Percentiles rank a stretch among this genome's conserved stretches.
phyloP scores from a whole-genome alignment of 2,888 invertebrate genomes.

The Trichopoda pennipes region DNA sequence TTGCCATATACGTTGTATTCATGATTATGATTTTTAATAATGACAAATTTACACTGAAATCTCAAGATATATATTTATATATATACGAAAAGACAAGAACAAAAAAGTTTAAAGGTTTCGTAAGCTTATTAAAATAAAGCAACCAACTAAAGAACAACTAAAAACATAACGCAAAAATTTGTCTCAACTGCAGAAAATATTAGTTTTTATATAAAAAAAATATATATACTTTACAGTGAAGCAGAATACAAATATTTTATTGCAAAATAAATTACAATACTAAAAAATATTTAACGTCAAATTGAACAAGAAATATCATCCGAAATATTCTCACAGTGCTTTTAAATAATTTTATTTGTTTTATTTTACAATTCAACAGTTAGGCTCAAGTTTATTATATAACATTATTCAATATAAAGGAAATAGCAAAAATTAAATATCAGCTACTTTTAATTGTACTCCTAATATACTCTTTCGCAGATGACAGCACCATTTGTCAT shows the following conservation, averaged over 20 bases:
- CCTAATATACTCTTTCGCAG: no score
- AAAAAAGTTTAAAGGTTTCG: conserved; percentile 31
- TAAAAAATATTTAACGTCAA: no score
- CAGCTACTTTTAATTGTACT: no score
- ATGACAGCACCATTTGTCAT: no score
- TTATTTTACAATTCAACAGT: no score
- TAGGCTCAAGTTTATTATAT: no score
- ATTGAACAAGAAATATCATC: no score
- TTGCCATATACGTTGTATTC: conserved; percentile 34
- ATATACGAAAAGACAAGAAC: conserved; percentile 8
- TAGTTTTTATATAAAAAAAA: not conserved
- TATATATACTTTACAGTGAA: conserved; percentile 6
- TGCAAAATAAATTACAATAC: no score
- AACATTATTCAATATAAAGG: no score
- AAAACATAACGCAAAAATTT: conserved; percentile 8
- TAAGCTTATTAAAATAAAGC: conserved; percentile 37
- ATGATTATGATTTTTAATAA: conserved; percentile 75
- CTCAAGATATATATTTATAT: conserved; percentile 34
- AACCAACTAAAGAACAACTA: not conserved
- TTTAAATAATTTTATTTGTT: no score
- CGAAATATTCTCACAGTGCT: no score
- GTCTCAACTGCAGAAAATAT: conserved; percentile 20
- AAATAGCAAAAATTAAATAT: no score
- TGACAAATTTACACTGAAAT: conserved; percentile 74
- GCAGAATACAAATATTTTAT: not conserved